Percentiles rank a stretch among this genome's conserved stretches.
These are phyloP conservation scores for Nerophis lumbriciformis DNA, from an alignment of 2,113 vertebrate species.

Conservation along the genomic window DNA sequence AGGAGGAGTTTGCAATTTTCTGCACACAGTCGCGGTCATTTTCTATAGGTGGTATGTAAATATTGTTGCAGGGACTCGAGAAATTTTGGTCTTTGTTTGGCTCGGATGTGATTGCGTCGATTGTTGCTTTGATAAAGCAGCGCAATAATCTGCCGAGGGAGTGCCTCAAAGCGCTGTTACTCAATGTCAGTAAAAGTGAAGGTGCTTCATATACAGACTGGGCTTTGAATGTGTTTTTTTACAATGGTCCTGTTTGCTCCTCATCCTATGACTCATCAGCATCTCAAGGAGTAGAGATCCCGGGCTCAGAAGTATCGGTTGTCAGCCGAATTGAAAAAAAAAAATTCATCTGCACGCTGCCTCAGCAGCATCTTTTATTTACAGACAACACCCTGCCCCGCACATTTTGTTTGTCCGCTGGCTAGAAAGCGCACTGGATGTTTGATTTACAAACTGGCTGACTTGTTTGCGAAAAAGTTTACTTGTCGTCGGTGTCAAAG, in stretches of 20 bases:
- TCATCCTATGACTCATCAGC: conserved; percentile 62
- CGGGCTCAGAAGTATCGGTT: conserved; percentile 58
- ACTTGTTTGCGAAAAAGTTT: conserved; percentile 26
- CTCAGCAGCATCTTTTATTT: conserved; percentile 64
- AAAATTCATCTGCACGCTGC: conserved; percentile 58
- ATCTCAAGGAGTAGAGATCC: conserved; percentile 51
- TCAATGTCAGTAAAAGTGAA: conserved; percentile 7
- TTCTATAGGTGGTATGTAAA: conserved; percentile 8
- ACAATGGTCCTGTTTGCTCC: conserved; percentile 45
- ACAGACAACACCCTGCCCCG: conserved; percentile 55
- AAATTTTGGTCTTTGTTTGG: neutral
- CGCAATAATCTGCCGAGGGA: conserved; percentile 15
- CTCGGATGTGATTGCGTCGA: neutral
- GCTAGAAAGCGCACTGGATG: conserved; percentile 26
- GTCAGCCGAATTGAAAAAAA: conserved; percentile 51
- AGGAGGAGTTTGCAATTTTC: conserved; percentile 34
- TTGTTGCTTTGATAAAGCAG: neutral
- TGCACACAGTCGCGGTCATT: conserved; percentile 24
- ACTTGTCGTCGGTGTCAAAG: neutral
- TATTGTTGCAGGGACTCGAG: conserved; percentile 5
- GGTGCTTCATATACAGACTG: conserved; percentile 12
- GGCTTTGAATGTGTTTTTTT: conserved; percentile 36
- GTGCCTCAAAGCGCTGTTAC: conserved; percentile 1
- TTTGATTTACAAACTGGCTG: conserved; percentile 40
- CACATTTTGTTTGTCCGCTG: conserved; percentile 44